Conservation (phyloP, 2,888 invertebrate genomes). For the Drosophila barbarae region DNA sequence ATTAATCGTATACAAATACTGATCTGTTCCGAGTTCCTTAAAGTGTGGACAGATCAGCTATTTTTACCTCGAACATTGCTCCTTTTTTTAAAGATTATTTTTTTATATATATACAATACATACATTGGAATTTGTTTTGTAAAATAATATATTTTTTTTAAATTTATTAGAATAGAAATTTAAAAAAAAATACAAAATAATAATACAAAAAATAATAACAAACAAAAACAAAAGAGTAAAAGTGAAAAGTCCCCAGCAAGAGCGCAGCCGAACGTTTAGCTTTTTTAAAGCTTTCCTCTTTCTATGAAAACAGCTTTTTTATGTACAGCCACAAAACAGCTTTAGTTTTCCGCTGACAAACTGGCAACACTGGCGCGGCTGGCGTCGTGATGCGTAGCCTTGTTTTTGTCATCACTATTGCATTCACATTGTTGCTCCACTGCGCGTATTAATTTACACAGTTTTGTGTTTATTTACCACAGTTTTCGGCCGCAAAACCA, state of each 20-base stretch:
- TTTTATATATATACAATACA: too few species aligned
- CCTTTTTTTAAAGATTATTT: too few species aligned
- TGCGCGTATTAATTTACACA: conserved; percentile 3
- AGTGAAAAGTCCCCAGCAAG: neutral
- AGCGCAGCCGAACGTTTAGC: conserved; percentile 21
- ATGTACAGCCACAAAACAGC: conserved; percentile 23
- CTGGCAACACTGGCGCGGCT: conserved; percentile 21
- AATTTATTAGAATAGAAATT: too few species aligned
- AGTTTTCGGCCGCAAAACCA: neutral
- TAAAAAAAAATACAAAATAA: too few species aligned
- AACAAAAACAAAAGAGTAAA: neutral
- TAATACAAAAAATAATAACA: too few species aligned
- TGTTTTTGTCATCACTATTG: conserved; percentile 46
- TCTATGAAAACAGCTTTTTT: conserved; percentile 13
- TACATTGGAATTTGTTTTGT: too few species aligned
- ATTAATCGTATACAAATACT: conserved; percentile 2
- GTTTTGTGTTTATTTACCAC: conserved; percentile 11
- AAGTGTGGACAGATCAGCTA: conserved; percentile 22
- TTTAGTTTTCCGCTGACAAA: conserved; percentile 17
- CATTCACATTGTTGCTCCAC: conserved; percentile 17
- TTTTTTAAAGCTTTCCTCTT: conserved; percentile 21
- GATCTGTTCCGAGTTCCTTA: neutral
- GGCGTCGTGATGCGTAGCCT: conserved; percentile 24
- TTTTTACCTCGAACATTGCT: neutral
- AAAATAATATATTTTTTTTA: too few species aligned